A percentile compares a stretch with the other conserved stretches of the same genome.
These are phyloP conservation scores for Phalanger gymnotis DNA, from an alignment of 2,797 vertebrate genomes.

Conservation along the genomic window DNA sequence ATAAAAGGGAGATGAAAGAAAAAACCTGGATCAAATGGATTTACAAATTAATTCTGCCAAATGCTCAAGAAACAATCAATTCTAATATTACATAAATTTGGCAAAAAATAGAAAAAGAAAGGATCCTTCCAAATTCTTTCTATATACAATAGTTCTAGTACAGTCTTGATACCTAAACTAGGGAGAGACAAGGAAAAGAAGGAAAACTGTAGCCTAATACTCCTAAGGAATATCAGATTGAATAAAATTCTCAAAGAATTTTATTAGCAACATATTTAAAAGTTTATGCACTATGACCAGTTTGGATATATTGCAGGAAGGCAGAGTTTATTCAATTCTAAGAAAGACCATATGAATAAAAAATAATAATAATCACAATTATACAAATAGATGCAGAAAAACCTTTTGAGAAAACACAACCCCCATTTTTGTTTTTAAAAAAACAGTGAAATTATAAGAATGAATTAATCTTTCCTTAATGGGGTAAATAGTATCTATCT, in stretches of 20 bases:
- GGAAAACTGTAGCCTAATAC: neutral
- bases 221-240: neutral
- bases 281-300: neutral
- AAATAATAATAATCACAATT: neutral
- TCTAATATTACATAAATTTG: neutral
- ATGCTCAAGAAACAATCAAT: neutral
- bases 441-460: neutral
- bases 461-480: neutral
- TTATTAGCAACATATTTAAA: neutral
- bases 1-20: neutral
- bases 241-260: neutral
- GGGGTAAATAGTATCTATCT: neutral
- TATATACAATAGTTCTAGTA: neutral
- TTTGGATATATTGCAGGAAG: neutral
- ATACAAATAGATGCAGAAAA: neutral
- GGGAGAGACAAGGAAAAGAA: neutral
- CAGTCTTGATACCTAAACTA: neutral
- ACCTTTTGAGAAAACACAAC: neutral
- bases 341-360: neutral
- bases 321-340: neutral
- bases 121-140: neutral
- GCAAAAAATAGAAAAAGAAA: neutral
- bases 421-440: neutral
- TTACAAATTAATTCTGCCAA: neutral
- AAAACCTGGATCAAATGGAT: neutral